phyloP scores from a whole-genome alignment of 2,888 invertebrate species.

The Spisula subtruncata region DNA sequence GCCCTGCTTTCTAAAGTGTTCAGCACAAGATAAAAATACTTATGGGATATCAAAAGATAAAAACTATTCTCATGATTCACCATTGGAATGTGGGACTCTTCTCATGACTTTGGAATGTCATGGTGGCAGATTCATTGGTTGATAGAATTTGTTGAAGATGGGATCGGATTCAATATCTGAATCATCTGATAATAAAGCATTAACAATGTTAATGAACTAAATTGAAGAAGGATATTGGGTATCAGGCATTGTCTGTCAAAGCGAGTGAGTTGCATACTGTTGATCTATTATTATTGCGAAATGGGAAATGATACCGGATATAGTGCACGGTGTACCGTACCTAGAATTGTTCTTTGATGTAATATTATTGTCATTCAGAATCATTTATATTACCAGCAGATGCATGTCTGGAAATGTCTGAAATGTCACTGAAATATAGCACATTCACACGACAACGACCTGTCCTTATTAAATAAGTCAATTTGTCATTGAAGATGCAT shows the following conservation, averaged over 20 bases:
- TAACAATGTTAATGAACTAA: no score
- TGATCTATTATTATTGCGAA: background rate
- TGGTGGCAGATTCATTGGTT: no score
- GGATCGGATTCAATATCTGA: no score
- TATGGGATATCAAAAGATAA: no score
- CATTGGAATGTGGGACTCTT: no score
- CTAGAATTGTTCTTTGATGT: background rate
- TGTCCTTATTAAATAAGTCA: slow-evolving; percentile 4
- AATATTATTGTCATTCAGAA: background rate
- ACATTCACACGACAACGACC: background rate
- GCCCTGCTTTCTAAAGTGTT: no score
- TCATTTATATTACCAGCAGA: background rate
- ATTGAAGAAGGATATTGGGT: background rate
- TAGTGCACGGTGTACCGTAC: background rate
- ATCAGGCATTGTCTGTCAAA: background rate
- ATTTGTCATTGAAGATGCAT: background rate
- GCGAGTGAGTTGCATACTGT: background rate
- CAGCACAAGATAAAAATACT: no score
- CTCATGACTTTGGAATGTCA: no score
- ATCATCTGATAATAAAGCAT: no score
- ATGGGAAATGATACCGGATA: background rate
- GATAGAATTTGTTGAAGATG: no score
- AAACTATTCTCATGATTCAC: no score
- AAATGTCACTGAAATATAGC: background rate
- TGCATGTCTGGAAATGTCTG: background rate